These are phyloP conservation scores for Sthenelais limicola DNA, from an alignment of 2,888 invertebrate species.

Conservation along the genomic window DNA sequence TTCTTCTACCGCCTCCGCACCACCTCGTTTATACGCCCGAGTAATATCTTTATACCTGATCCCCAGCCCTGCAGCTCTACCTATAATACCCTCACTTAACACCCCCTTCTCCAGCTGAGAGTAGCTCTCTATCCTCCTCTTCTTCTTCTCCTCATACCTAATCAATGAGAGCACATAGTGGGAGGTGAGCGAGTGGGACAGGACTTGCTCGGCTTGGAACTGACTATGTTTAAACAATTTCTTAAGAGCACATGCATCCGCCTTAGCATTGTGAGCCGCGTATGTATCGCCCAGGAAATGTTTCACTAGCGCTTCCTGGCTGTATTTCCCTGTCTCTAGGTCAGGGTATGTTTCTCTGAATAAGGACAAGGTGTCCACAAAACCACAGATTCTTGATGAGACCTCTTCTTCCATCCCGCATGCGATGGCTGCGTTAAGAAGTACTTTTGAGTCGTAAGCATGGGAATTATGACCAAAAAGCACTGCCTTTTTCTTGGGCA, in stretches of 20 bases:
- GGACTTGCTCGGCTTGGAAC: slow-evolving; percentile 8
- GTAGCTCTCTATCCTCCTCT: neutral
- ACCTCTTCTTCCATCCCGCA: slow-evolving; percentile 16
- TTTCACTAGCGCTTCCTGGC: slow-evolving; percentile 8
- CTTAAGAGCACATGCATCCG: slow-evolving; percentile 16
- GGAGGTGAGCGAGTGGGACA: slow-evolving; percentile 11
- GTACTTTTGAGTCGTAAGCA: slow-evolving; percentile 2
- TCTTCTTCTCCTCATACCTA: slow-evolving; percentile 1
- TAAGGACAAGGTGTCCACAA: slow-evolving; percentile 15
- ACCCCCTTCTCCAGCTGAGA: neutral
- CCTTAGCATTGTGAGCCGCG: slow-evolving; percentile 24
- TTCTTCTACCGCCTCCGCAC: neutral
- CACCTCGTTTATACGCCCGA: neutral
- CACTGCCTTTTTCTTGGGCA: neutral
- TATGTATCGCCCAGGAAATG: slow-evolving; percentile 15
- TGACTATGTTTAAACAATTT: slow-evolving; percentile 20
- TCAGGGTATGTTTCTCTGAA: neutral
- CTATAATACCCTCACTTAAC: slow-evolving; percentile 16
- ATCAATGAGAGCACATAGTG: neutral
- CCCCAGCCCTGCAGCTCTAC: neutral
- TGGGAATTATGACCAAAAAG: slow-evolving; percentile 17
- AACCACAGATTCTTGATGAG: neutral
- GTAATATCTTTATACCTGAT: neutral
- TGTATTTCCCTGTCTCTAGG: neutral
- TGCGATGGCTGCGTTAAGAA: slow-evolving; percentile 1